A percentile compares a stretch with the other conserved stretches of the same genome.
Evolutionary conservation across 2,888 invertebrate species (phyloP).

Genomic region (Digitonthophagus gazella): DNA sequence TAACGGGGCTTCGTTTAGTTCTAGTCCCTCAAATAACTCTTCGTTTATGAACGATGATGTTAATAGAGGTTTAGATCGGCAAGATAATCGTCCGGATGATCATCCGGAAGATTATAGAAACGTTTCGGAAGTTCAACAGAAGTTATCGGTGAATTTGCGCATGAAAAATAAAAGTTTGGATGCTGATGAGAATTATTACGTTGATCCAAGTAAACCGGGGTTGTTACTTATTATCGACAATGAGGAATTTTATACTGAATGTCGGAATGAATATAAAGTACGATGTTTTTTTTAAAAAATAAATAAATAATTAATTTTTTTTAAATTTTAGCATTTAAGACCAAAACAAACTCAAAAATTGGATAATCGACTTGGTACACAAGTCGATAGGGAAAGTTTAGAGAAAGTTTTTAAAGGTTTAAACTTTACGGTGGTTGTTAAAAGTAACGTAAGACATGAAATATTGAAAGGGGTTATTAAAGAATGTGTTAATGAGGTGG

Average conservation of each 20-base stretch:
- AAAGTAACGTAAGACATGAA: constrained; percentile 41
- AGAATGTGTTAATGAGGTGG: constrained; percentile 38
- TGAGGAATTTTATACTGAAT: constrained; percentile 42
- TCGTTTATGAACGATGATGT: constrained; percentile 11
- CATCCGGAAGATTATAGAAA: too few relatives aligned
- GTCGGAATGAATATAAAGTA: constrained; percentile 30
- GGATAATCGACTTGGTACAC: constrained; percentile 47
- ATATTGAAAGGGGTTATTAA: constrained; percentile 40
- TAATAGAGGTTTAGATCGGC: not conserved
- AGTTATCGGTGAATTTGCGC: too few relatives aligned
- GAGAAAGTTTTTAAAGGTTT: constrained; percentile 44
- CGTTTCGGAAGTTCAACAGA: constrained; percentile 3
- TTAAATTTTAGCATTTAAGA: constrained; percentile 38
- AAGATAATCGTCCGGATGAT: too few relatives aligned
- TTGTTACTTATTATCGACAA: constrained; percentile 51
- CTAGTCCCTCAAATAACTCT: not conserved
- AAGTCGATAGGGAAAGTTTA: constrained; percentile 44
- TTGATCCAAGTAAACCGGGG: constrained; percentile 43
- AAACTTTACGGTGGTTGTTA: constrained; percentile 44
- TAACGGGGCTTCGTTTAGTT: not conserved
- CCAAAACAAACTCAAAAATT: constrained; percentile 34
- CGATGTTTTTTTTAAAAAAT: not conserved
- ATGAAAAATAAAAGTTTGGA: too few relatives aligned
- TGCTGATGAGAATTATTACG: constrained; percentile 34
- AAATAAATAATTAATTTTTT: constrained; percentile 24